phyloP scores from a whole-genome alignment of 2,888 invertebrate genomes.

The Volucella inflata region DNA sequence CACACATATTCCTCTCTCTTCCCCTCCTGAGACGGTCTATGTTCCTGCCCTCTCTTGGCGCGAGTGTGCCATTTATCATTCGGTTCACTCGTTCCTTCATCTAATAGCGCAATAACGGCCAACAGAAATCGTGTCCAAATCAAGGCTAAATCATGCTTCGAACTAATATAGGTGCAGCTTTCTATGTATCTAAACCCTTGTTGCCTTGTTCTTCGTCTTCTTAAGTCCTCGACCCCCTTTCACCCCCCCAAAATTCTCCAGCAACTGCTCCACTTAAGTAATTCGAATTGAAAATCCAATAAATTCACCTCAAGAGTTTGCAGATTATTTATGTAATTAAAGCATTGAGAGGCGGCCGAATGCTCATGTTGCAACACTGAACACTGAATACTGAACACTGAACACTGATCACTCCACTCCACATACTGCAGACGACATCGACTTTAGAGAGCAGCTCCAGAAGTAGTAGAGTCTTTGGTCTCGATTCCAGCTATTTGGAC shows the following conservation, averaged over 20 bases:
- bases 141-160: slow-evolving; percentile 73
- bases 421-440: not conserved
- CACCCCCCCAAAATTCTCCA: not conserved
- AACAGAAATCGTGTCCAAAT: slow-evolving; percentile 66
- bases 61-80: slow-evolving; percentile 56
- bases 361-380: slow-evolving; percentile 72
- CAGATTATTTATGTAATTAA: slow-evolving; percentile 75
- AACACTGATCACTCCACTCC: not conserved
- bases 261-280: slow-evolving; percentile 58
- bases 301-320: slow-evolving; percentile 62
- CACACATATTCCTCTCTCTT: not conserved
- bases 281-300: slow-evolving; percentile 71
- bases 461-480: slow-evolving; percentile 3
- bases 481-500: slow-evolving; percentile 32
- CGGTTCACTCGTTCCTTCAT: slow-evolving; percentile 44
- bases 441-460: slow-evolving; percentile 23
- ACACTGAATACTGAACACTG: slow-evolving; percentile 47
- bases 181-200: not conserved
- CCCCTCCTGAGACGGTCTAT: slow-evolving; percentile 2
- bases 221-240: not conserved
- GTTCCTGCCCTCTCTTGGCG: slow-evolving; percentile 24
- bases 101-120: slow-evolving; percentile 67
- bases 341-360: slow-evolving; percentile 72
- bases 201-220: not conserved
- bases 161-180: slow-evolving; percentile 70